phyloP scores from a whole-genome alignment of 2,113 vertebrate genomes.

The Ursus arctos region DNA sequence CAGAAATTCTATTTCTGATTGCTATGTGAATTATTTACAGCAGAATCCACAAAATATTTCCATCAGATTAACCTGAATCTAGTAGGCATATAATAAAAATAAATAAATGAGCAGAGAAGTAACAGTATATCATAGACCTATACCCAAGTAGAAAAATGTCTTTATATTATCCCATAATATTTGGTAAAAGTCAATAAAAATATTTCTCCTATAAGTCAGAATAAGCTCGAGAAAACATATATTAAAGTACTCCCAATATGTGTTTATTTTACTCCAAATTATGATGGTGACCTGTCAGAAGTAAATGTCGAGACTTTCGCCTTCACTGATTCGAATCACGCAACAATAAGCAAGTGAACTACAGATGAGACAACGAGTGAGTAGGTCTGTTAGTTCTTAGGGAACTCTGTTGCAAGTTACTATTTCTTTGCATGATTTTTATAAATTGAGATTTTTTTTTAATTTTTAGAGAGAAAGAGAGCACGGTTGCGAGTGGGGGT shows the following conservation, averaged over 20 bases:
- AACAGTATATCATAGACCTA: neutral
- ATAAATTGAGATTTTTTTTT: neutral
- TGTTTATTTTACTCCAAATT: neutral
- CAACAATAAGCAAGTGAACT: neutral
- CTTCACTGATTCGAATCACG: neutral
- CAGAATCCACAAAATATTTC: constrained; percentile 11
- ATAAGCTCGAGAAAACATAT: constrained; percentile 18
- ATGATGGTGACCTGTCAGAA: neutral
- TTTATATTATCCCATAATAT: neutral
- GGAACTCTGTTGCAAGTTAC: neutral
- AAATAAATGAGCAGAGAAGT: neutral
- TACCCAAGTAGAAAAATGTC: neutral
- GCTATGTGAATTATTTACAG: neutral
- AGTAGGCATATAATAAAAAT: neutral
- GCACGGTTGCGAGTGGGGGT: too few relatives aligned
- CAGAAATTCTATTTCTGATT: constrained; percentile 22
- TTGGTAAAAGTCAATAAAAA: constrained; percentile 24
- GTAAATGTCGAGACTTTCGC: neutral
- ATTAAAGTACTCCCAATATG: neutral
- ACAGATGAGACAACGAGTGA: neutral
- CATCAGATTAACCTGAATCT: neutral
- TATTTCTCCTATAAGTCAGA: neutral
- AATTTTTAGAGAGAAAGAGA: neutral
- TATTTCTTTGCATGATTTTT: neutral
- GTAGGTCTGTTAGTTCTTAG: neutral